Evolutionary conservation across 1,140 invertebrate species (phyloP).

Genomic region (Reticulitermes speratus): DNA sequence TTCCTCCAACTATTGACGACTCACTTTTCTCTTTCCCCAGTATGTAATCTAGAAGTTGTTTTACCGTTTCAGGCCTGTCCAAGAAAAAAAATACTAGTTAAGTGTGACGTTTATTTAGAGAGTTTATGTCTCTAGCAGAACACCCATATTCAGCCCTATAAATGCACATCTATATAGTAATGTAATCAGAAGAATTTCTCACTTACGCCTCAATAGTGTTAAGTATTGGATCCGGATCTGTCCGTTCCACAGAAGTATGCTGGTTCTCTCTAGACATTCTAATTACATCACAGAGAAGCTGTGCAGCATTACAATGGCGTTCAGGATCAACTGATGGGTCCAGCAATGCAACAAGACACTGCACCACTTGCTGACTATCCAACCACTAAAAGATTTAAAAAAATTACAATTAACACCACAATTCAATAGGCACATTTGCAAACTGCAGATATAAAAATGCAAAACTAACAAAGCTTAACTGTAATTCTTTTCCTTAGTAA

Average conservation of each 20-base stretch:
- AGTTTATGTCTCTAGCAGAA: neutral
- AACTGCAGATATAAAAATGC: neutral
- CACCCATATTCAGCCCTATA: neutral
- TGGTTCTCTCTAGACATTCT: constrained; percentile 65
- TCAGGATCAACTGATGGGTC: constrained; percentile 70
- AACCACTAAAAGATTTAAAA: constrained; percentile 73
- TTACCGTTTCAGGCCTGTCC: constrained; percentile 63
- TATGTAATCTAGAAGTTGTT: constrained; percentile 69
- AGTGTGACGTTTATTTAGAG: neutral
- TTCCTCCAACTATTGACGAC: constrained; percentile 75
- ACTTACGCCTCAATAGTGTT: constrained; percentile 72
- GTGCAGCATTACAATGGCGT: constrained; percentile 77
- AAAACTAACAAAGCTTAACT: neutral
- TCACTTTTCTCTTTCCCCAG: constrained; percentile 65
- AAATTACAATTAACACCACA: constrained; percentile 30
- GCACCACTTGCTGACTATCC: constrained; percentile 80
- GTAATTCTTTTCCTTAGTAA: neutral
- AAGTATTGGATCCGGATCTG: constrained; percentile 64
- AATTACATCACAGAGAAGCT: constrained; percentile 80
- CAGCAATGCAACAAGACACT: constrained; percentile 77
- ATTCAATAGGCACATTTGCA: neutral
- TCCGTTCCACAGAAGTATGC: constrained; percentile 56
- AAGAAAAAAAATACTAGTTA: constrained; percentile 33
- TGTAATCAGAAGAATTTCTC: constrained; percentile 17
- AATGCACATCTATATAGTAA: neutral